These are phyloP conservation scores for Procambarus virginalis DNA, from an alignment of 1,140 invertebrate species.

Conservation along the genomic window DNA sequence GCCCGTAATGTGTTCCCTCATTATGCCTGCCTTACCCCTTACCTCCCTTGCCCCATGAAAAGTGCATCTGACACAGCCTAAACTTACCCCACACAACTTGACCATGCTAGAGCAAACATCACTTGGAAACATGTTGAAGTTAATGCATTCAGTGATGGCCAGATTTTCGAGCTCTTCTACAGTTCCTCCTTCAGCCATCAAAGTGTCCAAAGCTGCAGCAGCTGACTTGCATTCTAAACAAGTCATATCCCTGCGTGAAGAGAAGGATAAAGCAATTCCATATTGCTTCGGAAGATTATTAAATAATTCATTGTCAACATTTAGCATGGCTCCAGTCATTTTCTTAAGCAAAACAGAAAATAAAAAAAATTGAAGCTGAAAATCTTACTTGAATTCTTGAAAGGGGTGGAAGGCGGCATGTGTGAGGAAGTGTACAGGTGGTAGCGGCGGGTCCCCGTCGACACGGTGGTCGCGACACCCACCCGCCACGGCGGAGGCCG, in stretches of 20 bases:
- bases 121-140: conserved; percentile 29
- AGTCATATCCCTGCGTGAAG: conserved; percentile 22
- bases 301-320: background rate
- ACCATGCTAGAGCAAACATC: conserved; percentile 59
- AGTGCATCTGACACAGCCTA: background rate
- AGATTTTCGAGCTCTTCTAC: conserved; percentile 35
- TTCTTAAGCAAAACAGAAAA: too few species aligned
- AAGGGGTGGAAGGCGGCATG: too few species aligned
- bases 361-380: too few species aligned
- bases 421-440: too few species aligned
- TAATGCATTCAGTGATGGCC: conserved; percentile 28
- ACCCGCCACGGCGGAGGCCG: too few species aligned
- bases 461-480: too few species aligned
- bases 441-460: too few species aligned
- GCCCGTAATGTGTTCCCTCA: too few species aligned
- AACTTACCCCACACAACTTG: conserved; percentile 29
- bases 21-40: too few species aligned
- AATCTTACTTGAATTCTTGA: too few species aligned
- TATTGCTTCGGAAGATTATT: background rate
- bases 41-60: too few species aligned
- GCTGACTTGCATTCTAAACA: conserved; percentile 36
- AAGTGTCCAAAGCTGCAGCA: background rate
- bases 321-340: background rate
- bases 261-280: background rate
- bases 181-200: conserved; percentile 24